A percentile compares a stretch with the other conserved stretches of the same genome.
Conservation (phyloP, 2,888 invertebrate genomes). For the Dynastes hyllus region DNA sequence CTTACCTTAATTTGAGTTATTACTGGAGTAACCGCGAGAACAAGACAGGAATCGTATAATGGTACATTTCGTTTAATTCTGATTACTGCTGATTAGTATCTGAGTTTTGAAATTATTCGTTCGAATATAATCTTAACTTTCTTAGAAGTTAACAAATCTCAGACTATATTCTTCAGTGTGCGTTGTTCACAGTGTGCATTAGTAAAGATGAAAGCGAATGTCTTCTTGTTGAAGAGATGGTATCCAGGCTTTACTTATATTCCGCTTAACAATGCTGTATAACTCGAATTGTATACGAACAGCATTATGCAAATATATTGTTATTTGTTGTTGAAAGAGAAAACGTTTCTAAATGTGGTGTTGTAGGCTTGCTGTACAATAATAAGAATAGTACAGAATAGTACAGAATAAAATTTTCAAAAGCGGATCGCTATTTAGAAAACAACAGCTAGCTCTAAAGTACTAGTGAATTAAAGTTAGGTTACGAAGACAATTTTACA, state of each 20-base stretch:
- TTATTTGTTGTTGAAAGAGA: slow-evolving; percentile 1
- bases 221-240: slow-evolving; percentile 1
- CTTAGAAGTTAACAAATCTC: background rate
- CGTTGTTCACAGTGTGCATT: background rate
- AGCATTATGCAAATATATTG: background rate
- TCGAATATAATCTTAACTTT: slow-evolving; percentile 12
- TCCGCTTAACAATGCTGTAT: background rate
- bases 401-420: no score
- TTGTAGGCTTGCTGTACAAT: background rate
- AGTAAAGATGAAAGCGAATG: slow-evolving; percentile 15
- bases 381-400: no score
- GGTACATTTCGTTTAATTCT: slow-evolving; percentile 17
- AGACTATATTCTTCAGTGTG: background rate
- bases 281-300: slow-evolving; percentile 2
- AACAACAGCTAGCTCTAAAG: no score
- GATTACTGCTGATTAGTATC: slow-evolving; percentile 20
- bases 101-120: slow-evolving; percentile 28
- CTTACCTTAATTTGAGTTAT: slow-evolving; percentile 2
- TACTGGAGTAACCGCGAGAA: slow-evolving; percentile 5
- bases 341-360: background rate
- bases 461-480: no score
- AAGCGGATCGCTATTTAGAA: no score
- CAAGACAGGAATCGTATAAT: background rate
- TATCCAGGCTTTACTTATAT: background rate
- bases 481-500: no score